Evolutionary conservation across 2,888 invertebrate species (phyloP), one percentile per base, ranked within the genome.

Genomic region (Blomia tropicalis): DNA sequence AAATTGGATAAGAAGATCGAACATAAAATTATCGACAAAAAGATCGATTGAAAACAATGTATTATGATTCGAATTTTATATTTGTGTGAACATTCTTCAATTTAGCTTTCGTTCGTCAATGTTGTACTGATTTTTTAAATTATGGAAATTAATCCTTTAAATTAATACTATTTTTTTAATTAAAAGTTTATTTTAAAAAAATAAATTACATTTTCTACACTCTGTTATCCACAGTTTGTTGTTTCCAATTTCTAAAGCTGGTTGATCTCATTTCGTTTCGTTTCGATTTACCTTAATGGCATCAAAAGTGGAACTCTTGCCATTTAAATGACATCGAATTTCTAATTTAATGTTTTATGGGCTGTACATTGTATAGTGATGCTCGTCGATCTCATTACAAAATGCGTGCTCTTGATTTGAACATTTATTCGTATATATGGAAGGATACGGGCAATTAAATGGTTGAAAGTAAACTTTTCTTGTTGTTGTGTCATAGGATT

Each of bases 31-130:
- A 47, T 47, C 22, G 22, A 14, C 51, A 27, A 47, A 19, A 47
- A 47, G n/a, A 47, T 47, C 51, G 22, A 47, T 47, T 47, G 22
- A 27, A 47, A 41, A n/a, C n/a, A 41, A n/a, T n/a, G n/a, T n/a
- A n/a, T n/a, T n/a, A n/a, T n/a, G n/a, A n/a, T n/a, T 41, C 14
- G n/a, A 41, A n/a, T 41, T 41, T 41, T 41, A 14, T 17, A 17
- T 41, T 41, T 41, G n/a, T 41, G 41, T 41, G 14, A 41, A 17
- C 41, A 41, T 41, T 41, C n/a, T 41, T n/a, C n/a, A n/a, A 41
- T 17, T 17, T 41, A 41, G 41, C 41, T 41, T 14, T 41, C n/a
- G 41, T 41, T n/a, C n/a, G n/a, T n/a, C n/a, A n/a, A n/a, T n/a
- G n/a, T n/a, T n/a, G n/a, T n/a, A n/a, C n/a, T n/a, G n/a, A n/a